Evolutionary conservation across 2,113 vertebrate genomes (phyloP), one percentile per base, ranked within the genome.

Genomic region (Mugil cephalus): DNA sequence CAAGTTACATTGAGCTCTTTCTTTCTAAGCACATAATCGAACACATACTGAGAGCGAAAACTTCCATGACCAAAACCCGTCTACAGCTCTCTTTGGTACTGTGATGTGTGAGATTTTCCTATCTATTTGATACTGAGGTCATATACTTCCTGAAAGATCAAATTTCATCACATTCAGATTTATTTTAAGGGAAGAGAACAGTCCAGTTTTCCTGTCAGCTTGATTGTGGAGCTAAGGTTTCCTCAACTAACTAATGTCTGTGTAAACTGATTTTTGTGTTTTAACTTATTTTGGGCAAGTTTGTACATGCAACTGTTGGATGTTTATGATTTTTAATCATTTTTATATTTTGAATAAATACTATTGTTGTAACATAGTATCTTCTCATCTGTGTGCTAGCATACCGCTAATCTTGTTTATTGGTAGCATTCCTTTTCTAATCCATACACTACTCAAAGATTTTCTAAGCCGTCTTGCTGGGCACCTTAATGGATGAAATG

Each of bases 271-370:
- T 65, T 59, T 39, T 56, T 6, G 21, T 59, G 38, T 42, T 66
- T 77, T 60, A 47, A 52, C 30, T 69, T 36, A 86, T 79, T 83
- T 74, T 66, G 63, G 24, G 39, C 42, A 82, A 51, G 50, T 89
- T 61, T 90, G 36, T 84, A 67, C 56, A 67, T 62, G 61, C 42
- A 52, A 14, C 61, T 74, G 14, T 74, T 8, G 77, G 10, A 55
- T 81, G n/a, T 61, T 53, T 50, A 45, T 72, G 50, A 15, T 72
- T 83, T 78, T 59, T 30, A 30, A 30, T 30, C 2, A 3, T 30
- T 30, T 30, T 30, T 3, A 69, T 61, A 53, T 65, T 72, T 83
- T 2, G 63, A 89, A 79, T 91, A 84, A 91, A 89, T 34, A 21
- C 14, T 48, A 8, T 45, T 77, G 1, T 51, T 51, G 4, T 19